A percentile compares a stretch with the other conserved stretches of the same genome.
These are phyloP conservation scores for Amyelois transitella DNA, from an alignment of 1,140 invertebrate genomes.

Conservation along the genomic window DNA sequence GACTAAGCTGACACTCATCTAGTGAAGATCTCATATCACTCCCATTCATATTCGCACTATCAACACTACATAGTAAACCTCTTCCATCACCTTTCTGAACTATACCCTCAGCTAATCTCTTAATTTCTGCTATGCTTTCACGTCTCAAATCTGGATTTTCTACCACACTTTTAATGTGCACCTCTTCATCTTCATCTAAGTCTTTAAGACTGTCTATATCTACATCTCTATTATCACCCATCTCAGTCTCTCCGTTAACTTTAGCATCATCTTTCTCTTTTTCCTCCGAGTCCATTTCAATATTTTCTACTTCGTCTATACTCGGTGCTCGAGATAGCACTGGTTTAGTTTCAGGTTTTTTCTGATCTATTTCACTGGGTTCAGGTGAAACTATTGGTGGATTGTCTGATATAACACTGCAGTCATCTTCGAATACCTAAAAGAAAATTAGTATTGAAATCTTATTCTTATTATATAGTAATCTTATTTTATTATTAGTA, in stretches of 20 bases:
- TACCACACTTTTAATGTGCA: constrained; percentile 59
- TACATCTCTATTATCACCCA: constrained; percentile 44
- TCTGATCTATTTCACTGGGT: constrained; percentile 63
- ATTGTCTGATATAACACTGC: constrained; percentile 74
- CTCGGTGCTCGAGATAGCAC: constrained; percentile 53
- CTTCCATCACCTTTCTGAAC: constrained; percentile 60
- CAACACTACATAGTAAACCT: constrained; percentile 54
- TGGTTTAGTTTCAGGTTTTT: constrained; percentile 53
- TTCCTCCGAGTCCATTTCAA: constrained; percentile 64
- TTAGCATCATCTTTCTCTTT: constrained; percentile 40
- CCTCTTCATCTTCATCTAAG: constrained; percentile 50
- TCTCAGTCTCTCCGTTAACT: constrained; percentile 64
- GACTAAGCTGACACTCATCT: constrained; percentile 31
- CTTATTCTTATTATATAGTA: too few species aligned
- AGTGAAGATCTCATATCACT: constrained; percentile 43
- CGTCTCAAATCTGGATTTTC: constrained; percentile 63
- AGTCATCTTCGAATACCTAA: constrained; percentile 76
- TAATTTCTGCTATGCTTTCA: constrained; percentile 68
- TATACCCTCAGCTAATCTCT: constrained; percentile 65
- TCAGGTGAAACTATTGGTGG: constrained; percentile 69
- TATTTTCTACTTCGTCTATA: constrained; percentile 69
- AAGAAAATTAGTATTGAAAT: constrained; percentile 1
- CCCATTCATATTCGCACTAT: constrained; percentile 57
- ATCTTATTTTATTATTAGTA: too few species aligned
- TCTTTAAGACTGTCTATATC: constrained; percentile 54